Percentiles rank a stretch among this genome's conserved stretches.
These are phyloP conservation scores for Typhlichthys eigenmanni DNA, from an alignment of 2,797 vertebrate genomes.

Conservation along the genomic window DNA sequence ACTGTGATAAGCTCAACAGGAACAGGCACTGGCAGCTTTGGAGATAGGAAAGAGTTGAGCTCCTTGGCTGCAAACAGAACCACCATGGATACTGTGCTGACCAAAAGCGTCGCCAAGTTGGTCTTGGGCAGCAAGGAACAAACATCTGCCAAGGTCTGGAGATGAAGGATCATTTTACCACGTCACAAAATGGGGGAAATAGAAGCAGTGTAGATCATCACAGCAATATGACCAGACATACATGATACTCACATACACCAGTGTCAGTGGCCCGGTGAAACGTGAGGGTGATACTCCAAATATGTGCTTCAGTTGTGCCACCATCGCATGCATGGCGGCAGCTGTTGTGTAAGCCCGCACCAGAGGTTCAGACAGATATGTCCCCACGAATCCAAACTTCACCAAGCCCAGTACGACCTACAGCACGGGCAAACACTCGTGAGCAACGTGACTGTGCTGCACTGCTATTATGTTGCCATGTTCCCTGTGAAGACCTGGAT, in stretches of 20 bases:
- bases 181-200: too few relatives aligned
- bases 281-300: constrained; percentile 80
- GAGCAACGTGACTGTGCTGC: too few relatives aligned
- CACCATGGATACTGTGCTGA: constrained; percentile 80
- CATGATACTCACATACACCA: constrained; percentile 75
- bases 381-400: constrained; percentile 95
- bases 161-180: background rate
- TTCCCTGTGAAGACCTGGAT: constrained; percentile 84
- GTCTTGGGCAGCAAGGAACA: constrained; percentile 80
- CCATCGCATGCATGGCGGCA: constrained; percentile 85
- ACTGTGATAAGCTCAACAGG: constrained; percentile 93
- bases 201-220: background rate
- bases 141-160: constrained; percentile 85
- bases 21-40: constrained; percentile 85
- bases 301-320: constrained; percentile 91
- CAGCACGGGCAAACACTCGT: constrained; percentile 5
- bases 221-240: too few relatives aligned
- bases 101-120: constrained; percentile 83
- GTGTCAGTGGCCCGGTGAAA: constrained; percentile 76
- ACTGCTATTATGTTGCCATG: background rate
- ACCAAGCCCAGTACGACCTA: constrained; percentile 89
- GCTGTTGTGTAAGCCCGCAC: constrained; percentile 93
- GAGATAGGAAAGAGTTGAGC: constrained; percentile 80
- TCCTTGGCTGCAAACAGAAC: constrained; percentile 85
- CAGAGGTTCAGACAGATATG: constrained; percentile 92